These are phyloP conservation scores for Dicyrtomina minuta DNA, from an alignment of 2,888 invertebrate species.

Conservation along the genomic window DNA sequence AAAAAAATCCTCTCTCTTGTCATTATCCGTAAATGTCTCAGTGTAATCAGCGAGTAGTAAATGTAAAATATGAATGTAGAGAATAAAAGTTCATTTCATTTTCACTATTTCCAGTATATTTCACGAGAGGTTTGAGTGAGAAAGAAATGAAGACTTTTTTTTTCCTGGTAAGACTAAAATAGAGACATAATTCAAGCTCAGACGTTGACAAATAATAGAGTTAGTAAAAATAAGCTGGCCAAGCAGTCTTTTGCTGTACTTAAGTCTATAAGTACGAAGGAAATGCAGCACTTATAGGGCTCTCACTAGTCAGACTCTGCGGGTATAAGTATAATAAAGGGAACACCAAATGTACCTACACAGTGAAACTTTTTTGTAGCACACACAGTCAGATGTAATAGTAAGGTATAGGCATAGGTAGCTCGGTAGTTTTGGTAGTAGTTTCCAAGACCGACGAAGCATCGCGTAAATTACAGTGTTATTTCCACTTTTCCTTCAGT, in stretches of 20 bases:
- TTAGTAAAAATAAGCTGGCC: conserved; percentile 27
- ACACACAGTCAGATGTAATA: too few species aligned
- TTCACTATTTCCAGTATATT: conserved; percentile 2
- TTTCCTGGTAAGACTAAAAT: conserved; percentile 32
- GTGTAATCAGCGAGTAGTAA: conserved; percentile 6
- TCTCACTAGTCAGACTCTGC: background rate
- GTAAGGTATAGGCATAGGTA: too few species aligned
- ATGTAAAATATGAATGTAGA: conserved; percentile 19
- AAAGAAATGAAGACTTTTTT: conserved; percentile 17
- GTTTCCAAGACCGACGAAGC: conserved; percentile 33
- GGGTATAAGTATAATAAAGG: conserved; percentile 3
- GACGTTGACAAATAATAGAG: conserved; percentile 38
- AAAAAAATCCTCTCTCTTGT: too few species aligned
- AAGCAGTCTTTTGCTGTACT: conserved; percentile 1
- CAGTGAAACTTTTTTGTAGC: too few species aligned
- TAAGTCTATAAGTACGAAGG: background rate
- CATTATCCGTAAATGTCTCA: background rate
- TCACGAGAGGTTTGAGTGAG: background rate
- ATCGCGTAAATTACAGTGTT: conserved; percentile 39
- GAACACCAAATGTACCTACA: background rate
- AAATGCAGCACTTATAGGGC: background rate
- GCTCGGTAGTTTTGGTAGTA: conserved; percentile 21
- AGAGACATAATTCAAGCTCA: conserved; percentile 39
- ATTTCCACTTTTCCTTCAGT: conserved; percentile 37
- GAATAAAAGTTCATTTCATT: background rate